Evolutionary conservation across 1,140 invertebrate species (phyloP).

Genomic region (Nomia melanderi): DNA sequence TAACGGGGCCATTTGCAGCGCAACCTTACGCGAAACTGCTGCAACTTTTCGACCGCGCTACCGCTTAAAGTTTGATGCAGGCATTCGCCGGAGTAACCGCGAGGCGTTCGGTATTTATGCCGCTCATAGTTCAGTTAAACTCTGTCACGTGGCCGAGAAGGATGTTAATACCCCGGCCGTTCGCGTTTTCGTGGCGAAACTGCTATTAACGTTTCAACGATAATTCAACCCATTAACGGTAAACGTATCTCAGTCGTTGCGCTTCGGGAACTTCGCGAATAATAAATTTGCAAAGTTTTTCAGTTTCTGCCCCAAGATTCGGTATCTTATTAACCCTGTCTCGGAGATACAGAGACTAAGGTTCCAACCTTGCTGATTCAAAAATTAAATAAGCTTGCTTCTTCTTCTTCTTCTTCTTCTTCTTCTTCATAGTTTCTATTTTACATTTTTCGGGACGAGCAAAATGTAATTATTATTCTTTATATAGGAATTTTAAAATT

Average conservation of each 20-base stretch:
- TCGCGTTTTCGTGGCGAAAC: background rate
- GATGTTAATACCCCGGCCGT: constrained; percentile 18
- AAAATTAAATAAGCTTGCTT: no score
- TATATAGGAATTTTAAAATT: no score
- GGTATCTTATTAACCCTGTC: background rate
- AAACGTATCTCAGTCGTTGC: background rate
- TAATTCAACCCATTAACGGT: background rate
- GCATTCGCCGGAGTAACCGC: constrained; percentile 38
- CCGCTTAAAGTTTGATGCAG: constrained; percentile 36
- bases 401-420: no score
- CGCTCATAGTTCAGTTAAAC: constrained; percentile 35
- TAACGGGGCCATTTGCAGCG: background rate
- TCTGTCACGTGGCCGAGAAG: constrained; percentile 9
- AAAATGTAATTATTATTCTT: no score
- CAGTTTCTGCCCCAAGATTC: background rate
- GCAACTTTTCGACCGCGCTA: constrained; percentile 3
- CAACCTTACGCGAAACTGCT: constrained; percentile 16
- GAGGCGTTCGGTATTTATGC: constrained; percentile 31
- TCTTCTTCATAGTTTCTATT: no score
- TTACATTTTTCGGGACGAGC: no score
- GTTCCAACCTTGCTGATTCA: no score
- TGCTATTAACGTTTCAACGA: background rate
- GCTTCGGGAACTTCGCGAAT: background rate
- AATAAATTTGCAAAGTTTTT: background rate
- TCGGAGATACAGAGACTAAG: no score